Evolutionary conservation across 2,888 invertebrate genomes (phyloP).

Genomic region (Laothoe populi): DNA sequence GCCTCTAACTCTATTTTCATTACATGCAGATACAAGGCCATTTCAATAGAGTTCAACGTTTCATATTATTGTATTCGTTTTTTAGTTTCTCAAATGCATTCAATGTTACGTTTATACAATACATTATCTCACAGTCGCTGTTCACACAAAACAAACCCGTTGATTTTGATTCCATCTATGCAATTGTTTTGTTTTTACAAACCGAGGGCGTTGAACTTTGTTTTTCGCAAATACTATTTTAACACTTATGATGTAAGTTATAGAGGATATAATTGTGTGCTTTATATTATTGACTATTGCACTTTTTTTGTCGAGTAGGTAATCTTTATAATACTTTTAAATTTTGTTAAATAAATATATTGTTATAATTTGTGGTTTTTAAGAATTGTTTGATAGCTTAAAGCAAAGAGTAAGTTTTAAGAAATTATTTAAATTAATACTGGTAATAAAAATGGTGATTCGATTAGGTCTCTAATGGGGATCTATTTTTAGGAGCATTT

Average conservation of each 20-base stretch:
- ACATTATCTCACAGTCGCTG: constrained; percentile 13
- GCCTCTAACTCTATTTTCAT: too few relatives aligned
- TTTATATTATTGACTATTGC: background rate
- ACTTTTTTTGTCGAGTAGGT: too few relatives aligned
- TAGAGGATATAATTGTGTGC: background rate
- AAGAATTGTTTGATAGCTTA: too few relatives aligned
- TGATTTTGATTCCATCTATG: constrained; percentile 26
- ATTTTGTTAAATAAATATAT: too few relatives aligned
- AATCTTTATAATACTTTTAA: too few relatives aligned
- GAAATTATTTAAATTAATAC: too few relatives aligned
- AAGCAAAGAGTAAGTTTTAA: too few relatives aligned
- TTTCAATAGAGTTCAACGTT: background rate
- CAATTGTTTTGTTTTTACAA: constrained; percentile 28
- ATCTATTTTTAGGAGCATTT: too few relatives aligned
- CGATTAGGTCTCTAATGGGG: too few relatives aligned
- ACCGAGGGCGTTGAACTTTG: background rate
- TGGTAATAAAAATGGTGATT: too few relatives aligned
- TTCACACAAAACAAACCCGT: constrained; percentile 13
- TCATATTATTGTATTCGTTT: background rate
- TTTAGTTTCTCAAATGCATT: constrained; percentile 13
- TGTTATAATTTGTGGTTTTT: too few relatives aligned
- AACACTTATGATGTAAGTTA: background rate
- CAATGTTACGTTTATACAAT: constrained; percentile 20
- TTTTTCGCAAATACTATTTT: background rate
- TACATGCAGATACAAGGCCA: background rate